phyloP scores from a whole-genome alignment of 2,113 vertebrate genomes.

The Origma solitaria region DNA sequence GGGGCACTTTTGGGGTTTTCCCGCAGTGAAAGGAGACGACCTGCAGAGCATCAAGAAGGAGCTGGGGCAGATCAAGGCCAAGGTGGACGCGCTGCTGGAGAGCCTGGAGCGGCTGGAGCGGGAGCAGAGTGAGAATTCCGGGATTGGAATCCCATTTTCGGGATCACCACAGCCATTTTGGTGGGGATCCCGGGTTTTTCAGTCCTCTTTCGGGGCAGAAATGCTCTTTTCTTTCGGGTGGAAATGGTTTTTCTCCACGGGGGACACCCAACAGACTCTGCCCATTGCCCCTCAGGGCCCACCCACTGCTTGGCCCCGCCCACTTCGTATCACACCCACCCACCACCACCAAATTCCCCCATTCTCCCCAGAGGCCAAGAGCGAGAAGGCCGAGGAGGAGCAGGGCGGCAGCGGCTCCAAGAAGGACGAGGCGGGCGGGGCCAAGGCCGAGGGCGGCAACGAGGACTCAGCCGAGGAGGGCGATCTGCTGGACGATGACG shows the following conservation, averaged over 20 bases:
- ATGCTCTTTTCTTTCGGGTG: neutral
- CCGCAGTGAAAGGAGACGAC: neutral
- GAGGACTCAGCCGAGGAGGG: neutral
- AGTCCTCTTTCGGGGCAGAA: neutral
- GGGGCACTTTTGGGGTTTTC: neutral
- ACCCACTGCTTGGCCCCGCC: neutral
- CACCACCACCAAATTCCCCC: neutral
- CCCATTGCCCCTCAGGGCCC: neutral
- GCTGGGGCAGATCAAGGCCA: neutral
- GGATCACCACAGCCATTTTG: neutral
- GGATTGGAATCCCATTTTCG: no score
- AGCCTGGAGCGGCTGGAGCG: neutral
- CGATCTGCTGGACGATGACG: neutral
- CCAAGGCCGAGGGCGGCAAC: neutral
- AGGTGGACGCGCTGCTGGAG: neutral
- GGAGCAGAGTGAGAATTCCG: neutral
- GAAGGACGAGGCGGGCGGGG: neutral
- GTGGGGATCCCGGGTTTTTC: neutral
- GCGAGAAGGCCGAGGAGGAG: neutral
- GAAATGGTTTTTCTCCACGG: rapidly evolving
- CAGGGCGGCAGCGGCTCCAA: neutral
- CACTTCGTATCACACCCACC: no score
- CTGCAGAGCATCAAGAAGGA: neutral
- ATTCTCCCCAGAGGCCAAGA: neutral
- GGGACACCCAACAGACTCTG: no score